Percentiles rank a stretch among this genome's conserved stretches.
Conservation (phyloP, 2,888 invertebrate genomes). For the Crepidodera aurea region DNA sequence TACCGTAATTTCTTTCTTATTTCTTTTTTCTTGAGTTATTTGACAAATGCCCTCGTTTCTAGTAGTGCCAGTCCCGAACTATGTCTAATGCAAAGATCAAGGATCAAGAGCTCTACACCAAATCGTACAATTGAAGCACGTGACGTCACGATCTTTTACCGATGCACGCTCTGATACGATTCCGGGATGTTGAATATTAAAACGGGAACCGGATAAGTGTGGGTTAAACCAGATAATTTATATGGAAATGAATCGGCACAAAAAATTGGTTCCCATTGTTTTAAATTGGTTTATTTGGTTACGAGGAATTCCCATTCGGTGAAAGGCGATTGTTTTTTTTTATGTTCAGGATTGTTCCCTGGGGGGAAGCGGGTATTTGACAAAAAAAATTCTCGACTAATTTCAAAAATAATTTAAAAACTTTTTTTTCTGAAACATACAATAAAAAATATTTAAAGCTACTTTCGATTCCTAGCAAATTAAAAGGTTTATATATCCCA, state of each 20-base stretch:
- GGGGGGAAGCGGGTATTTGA: neutral
- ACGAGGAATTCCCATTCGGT: neutral
- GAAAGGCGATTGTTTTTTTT: neutral
- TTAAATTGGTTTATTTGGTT: slow-evolving; percentile 2
- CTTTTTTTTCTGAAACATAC: too few species aligned
- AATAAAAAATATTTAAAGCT: too few species aligned
- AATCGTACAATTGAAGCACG: slow-evolving; percentile 36
- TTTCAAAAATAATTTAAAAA: too few species aligned
- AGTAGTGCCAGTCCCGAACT: neutral
- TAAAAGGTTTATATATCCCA: too few species aligned
- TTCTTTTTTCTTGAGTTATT: too few species aligned
- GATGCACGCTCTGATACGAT: slow-evolving; percentile 38
- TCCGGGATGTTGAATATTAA: slow-evolving; percentile 36
- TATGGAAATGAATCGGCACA: slow-evolving; percentile 29
- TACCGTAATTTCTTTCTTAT: too few species aligned
- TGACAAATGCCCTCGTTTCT: too few species aligned
- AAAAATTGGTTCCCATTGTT: slow-evolving; percentile 24
- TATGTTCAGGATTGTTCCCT: neutral
- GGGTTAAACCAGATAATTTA: slow-evolving; percentile 39
- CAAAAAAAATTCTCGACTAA: too few species aligned
- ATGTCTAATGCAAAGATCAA: slow-evolving; percentile 12
- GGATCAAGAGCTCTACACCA: slow-evolving; percentile 30
- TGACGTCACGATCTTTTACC: slow-evolving; percentile 42
- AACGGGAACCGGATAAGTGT: slow-evolving; percentile 33
- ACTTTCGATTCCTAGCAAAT: too few species aligned